phyloP scores from a whole-genome alignment of 2,888 invertebrate genomes.

The Ethmia dodecea region DNA sequence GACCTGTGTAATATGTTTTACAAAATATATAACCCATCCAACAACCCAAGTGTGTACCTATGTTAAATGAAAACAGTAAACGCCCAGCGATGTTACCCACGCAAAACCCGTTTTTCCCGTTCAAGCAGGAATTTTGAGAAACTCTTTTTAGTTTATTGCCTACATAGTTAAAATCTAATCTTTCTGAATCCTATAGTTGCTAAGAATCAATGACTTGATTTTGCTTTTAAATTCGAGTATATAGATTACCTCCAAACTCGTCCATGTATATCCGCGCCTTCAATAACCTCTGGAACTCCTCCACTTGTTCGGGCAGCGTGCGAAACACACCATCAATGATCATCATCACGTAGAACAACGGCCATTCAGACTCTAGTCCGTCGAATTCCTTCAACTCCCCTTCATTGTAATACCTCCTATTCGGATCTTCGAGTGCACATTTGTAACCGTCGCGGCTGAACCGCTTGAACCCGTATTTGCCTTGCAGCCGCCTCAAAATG shows the following conservation, averaged over 20 bases:
- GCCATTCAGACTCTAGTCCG: slow-evolving; percentile 98
- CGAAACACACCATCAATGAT: slow-evolving; percentile 97
- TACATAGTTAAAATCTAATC: too few species aligned
- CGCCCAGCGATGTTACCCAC: too few species aligned
- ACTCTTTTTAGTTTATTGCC: too few species aligned
- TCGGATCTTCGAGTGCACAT: slow-evolving; percentile 90
- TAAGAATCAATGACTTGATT: too few species aligned
- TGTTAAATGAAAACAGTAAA: too few species aligned
- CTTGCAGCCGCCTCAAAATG: slow-evolving; percentile 87
- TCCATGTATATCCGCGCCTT: slow-evolving; percentile 90
- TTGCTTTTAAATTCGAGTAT: too few species aligned
- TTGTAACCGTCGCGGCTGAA: slow-evolving; percentile 97
- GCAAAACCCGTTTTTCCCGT: too few species aligned
- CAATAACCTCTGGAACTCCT: slow-evolving; percentile 91
- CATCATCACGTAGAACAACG: slow-evolving; percentile 96
- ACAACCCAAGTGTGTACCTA: too few species aligned
- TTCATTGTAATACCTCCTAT: slow-evolving; percentile 87
- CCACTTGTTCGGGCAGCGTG: slow-evolving; percentile 91
- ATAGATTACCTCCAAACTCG: slow-evolving; percentile 84
- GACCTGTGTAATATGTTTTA: too few species aligned
- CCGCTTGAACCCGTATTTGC: slow-evolving; percentile 94
- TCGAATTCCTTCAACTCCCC: slow-evolving; percentile 98
- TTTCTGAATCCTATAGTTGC: too few species aligned
- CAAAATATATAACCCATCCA: too few species aligned
- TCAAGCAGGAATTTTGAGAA: too few species aligned